A percentile compares a stretch with the other conserved stretches of the same genome.
Evolutionary conservation across 2,888 invertebrate genomes (phyloP).

Genomic region (Nephrotoma appendiculata): DNA sequence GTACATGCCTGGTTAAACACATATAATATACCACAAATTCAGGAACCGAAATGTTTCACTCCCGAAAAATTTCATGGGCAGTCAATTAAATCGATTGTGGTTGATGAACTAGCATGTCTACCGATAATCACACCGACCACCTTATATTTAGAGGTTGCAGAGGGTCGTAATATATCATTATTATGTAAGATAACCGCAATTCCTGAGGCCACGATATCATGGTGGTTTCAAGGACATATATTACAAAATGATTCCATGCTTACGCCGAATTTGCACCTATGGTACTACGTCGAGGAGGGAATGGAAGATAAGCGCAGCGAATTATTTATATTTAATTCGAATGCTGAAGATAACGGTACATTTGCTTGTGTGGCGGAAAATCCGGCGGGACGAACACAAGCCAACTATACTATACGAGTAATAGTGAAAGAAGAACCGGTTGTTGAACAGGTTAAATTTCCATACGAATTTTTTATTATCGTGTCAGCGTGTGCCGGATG

Average conservation of each 20-base stretch:
- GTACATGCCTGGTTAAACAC: conserved; percentile 63
- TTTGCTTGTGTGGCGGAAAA: conserved; percentile 79
- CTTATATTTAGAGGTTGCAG: conserved; percentile 59
- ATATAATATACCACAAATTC: conserved; percentile 60
- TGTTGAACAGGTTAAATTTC: conserved; percentile 50
- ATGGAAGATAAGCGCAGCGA: conserved; percentile 61
- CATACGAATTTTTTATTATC: conserved; percentile 54
- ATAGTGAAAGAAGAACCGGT: conserved; percentile 58
- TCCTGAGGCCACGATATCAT: conserved; percentile 66
- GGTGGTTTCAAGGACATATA: conserved; percentile 72
- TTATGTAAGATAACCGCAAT: conserved; percentile 67
- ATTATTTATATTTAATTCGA: conserved; percentile 62
- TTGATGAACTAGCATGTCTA: conserved; percentile 63
- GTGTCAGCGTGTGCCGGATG: conserved; percentile 49
- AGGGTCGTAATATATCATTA: conserved; percentile 68
- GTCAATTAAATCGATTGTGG: conserved; percentile 49
- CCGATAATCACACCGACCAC: conserved; percentile 65
- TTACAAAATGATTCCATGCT: conserved; percentile 60
- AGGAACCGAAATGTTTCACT: conserved; percentile 61
- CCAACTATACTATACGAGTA: conserved; percentile 68
- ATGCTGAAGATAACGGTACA: conserved; percentile 68
- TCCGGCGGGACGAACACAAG: conserved; percentile 60
- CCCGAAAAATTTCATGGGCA: conserved; percentile 52
- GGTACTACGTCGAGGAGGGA: conserved; percentile 59
- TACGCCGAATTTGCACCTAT: conserved; percentile 48